These are phyloP conservation scores for Champsocephalus esox DNA, from an alignment of 2,797 vertebrate genomes.

Conservation along the genomic window DNA sequence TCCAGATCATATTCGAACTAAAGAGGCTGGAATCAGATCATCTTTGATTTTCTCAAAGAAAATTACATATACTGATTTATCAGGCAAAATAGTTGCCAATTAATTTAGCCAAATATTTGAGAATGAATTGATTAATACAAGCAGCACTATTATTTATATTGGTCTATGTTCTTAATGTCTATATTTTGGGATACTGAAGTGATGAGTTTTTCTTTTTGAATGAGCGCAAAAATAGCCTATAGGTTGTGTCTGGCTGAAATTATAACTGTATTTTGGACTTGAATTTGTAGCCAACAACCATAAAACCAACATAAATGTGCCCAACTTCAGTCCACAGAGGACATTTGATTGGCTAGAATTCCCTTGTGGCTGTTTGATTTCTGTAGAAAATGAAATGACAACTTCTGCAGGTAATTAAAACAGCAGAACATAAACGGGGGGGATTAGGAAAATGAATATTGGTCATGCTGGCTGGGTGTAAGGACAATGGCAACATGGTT, in stretches of 20 bases:
- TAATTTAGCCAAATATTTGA: too few relatives aligned
- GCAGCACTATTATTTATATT: too few relatives aligned
- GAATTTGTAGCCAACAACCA: conserved; percentile 22
- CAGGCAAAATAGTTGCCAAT: too few relatives aligned
- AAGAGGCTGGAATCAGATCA: too few relatives aligned
- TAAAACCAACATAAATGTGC: background rate
- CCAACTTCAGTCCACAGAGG: background rate
- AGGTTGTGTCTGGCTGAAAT: conserved; percentile 34
- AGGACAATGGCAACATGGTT: conserved; percentile 16
- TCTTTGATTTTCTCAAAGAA: too few relatives aligned
- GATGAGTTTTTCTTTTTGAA: background rate
- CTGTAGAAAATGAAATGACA: background rate
- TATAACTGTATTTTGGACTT: background rate
- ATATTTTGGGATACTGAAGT: conserved; percentile 16
- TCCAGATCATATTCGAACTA: too few relatives aligned
- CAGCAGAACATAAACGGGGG: conserved; percentile 11
- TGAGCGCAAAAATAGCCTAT: conserved; percentile 22
- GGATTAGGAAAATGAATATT: conserved; percentile 7
- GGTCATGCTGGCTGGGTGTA: conserved; percentile 12
- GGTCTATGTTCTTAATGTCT: background rate
- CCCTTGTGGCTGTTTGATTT: background rate
- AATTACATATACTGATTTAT: too few relatives aligned
- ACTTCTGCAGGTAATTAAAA: conserved; percentile 22
- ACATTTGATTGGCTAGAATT: too few relatives aligned
- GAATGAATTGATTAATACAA: too few relatives aligned